phyloP scores from a whole-genome alignment of 1,140 invertebrate species.

The Sarcophaga bullata region DNA sequence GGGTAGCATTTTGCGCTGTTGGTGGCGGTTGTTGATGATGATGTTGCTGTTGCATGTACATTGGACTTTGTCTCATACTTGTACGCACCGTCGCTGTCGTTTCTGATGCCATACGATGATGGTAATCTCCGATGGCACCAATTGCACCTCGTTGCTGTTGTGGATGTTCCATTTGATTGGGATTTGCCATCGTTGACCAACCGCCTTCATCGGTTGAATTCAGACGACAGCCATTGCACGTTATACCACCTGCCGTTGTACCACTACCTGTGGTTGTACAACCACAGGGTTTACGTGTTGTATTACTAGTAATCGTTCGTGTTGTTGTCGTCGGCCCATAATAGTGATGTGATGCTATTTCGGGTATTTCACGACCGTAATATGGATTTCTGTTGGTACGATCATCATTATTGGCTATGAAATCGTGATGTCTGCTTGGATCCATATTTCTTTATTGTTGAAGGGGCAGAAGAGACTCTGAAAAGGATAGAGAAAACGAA shows the following conservation, averaged over 20 bases:
- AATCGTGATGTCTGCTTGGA: constrained; percentile 61
- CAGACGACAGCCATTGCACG: constrained; percentile 43
- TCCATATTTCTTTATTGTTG: constrained; percentile 51
- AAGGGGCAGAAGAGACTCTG: not conserved
- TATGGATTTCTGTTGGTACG: constrained; percentile 24
- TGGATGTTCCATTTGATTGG: not conserved
- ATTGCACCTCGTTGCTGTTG: not conserved
- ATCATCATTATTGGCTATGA: constrained; percentile 44
- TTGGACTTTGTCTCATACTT: constrained; percentile 3
- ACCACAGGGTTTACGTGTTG: constrained; percentile 17
- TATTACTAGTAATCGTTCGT: constrained; percentile 47
- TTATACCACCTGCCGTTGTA: constrained; percentile 48
- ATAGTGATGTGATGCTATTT: constrained; percentile 23
- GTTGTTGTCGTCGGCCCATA: constrained; percentile 50
- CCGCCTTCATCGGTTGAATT: constrained; percentile 29
- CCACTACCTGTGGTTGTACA: constrained; percentile 23
- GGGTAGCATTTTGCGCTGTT: not conserved
- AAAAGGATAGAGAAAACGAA: not conserved
- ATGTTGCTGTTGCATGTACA: not conserved
- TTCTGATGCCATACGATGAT: not conserved
- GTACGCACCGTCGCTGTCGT: not conserved
- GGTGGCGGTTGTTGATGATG: not conserved
- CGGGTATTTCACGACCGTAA: constrained; percentile 40
- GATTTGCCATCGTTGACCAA: constrained; percentile 23
- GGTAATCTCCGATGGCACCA: not conserved